Percentiles rank a stretch among this genome's conserved stretches.
These are phyloP conservation scores for Oncopeltus fasciatus DNA, from an alignment of 1,140 invertebrate species.

Conservation along the genomic window DNA sequence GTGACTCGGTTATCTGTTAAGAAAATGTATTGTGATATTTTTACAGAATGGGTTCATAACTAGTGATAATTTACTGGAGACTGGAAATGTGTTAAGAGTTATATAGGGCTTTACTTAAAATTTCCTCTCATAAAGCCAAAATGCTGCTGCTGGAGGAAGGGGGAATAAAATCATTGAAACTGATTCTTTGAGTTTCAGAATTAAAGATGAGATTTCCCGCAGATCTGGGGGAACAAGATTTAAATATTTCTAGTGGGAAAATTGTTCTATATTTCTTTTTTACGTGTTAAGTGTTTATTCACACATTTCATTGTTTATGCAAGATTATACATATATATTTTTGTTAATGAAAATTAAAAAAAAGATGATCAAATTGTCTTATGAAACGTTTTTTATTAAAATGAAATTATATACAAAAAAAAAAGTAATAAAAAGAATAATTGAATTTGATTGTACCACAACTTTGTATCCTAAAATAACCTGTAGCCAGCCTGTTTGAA, in stretches of 20 bases:
- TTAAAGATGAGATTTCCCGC: neutral
- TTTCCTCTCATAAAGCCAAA: neutral
- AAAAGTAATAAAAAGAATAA: neutral
- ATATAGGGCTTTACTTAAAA: neutral
- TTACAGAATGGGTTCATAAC: neutral
- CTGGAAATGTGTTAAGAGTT: neutral
- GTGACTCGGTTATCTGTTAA: neutral
- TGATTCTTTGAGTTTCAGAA: neutral
- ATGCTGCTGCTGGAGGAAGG: neutral
- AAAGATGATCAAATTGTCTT: neutral
- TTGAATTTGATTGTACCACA: conserved; percentile 5
- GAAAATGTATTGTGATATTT: conserved; percentile 1
- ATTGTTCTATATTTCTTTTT: neutral
- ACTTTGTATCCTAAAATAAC: conserved; percentile 8
- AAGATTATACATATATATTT: conserved; percentile 8
- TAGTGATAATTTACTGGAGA: conserved; percentile 8
- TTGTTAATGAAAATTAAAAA: conserved; percentile 7
- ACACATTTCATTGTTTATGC: conserved; percentile 4
- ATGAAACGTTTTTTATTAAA: conserved; percentile 2
- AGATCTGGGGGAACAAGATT: neutral
- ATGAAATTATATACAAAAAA: too few species aligned
- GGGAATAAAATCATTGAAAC: neutral
- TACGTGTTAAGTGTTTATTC: neutral
- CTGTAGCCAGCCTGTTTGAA: conserved; percentile 9
- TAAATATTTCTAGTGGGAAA: neutral